Evolutionary conservation across 2,113 vertebrate species (phyloP).

Genomic region (Siphamia tubifer): DNA sequence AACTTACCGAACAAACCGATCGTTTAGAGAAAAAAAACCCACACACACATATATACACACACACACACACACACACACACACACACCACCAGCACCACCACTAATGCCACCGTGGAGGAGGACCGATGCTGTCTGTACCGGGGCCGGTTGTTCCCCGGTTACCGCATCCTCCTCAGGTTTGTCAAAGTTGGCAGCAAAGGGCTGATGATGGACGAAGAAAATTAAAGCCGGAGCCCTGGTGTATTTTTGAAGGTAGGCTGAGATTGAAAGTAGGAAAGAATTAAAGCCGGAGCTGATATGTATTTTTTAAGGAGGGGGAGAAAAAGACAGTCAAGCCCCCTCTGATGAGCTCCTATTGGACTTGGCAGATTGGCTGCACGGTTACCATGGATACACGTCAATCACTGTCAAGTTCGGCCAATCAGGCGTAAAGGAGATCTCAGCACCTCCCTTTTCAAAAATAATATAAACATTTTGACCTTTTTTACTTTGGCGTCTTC

Average conservation of each 20-base stretch:
- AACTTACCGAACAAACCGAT: constrained; percentile 66
- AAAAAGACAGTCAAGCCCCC: constrained; percentile 81
- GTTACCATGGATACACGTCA: constrained; percentile 93
- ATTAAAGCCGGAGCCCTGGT: constrained; percentile 69
- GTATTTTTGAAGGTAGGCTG: constrained; percentile 74
- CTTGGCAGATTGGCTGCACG: constrained; percentile 88
- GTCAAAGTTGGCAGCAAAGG: constrained; percentile 70
- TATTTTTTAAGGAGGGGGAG: constrained; percentile 78
- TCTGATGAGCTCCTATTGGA: constrained; percentile 87
- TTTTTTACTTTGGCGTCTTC: constrained; percentile 68
- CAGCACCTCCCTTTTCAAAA: constrained; percentile 84
- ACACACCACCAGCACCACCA: too few relatives aligned
- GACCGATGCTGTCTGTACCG: constrained; percentile 64
- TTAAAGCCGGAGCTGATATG: constrained; percentile 77
- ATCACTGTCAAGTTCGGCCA: constrained; percentile 92
- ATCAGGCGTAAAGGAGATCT: constrained; percentile 82
- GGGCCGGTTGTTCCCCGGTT: constrained; percentile 73
- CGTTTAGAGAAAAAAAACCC: constrained; percentile 55
- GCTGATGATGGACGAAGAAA: constrained; percentile 68
- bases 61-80: too few relatives aligned
- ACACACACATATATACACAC: too few relatives aligned
- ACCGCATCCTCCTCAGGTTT: constrained; percentile 76
- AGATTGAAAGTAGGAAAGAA: constrained; percentile 77
- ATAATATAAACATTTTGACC: constrained; percentile 80
- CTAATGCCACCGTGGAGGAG: constrained; percentile 35